Evolutionary conservation across 2,113 vertebrate genomes (phyloP).

Genomic region (Isichthys henryi): DNA sequence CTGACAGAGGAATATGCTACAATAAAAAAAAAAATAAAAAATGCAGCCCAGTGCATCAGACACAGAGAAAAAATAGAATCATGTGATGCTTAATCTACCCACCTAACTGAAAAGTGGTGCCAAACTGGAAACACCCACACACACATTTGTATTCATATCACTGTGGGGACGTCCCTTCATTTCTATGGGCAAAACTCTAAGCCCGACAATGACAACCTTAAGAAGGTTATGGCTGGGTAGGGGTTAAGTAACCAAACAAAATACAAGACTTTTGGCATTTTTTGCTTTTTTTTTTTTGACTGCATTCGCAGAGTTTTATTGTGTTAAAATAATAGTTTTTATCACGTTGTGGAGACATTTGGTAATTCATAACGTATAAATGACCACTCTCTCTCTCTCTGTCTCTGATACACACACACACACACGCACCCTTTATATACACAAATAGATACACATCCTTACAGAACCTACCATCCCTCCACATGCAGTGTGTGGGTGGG

Average conservation of each 20-base stretch:
- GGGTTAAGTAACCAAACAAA: neutral
- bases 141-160: neutral
- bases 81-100: neutral
- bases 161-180: neutral
- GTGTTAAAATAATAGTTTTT: neutral
- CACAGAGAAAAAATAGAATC: neutral
- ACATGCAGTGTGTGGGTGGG: neutral
- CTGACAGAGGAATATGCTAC: conserved; percentile 4
- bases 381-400: no score
- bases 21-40: neutral
- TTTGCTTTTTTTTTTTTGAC: neutral
- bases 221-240: no score
- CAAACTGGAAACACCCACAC: neutral
- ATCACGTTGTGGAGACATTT: neutral
- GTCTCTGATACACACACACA: no score
- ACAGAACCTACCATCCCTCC: neutral
- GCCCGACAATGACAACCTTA: neutral
- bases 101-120: neutral
- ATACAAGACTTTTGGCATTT: neutral
- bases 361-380: neutral
- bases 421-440: neutral
- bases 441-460: neutral
- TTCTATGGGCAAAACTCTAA: neutral
- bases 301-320: neutral
- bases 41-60: neutral